These are phyloP conservation scores for Onychorhynchus coronatus DNA, from an alignment of 2,113 vertebrate genomes.

Conservation along the genomic window DNA sequence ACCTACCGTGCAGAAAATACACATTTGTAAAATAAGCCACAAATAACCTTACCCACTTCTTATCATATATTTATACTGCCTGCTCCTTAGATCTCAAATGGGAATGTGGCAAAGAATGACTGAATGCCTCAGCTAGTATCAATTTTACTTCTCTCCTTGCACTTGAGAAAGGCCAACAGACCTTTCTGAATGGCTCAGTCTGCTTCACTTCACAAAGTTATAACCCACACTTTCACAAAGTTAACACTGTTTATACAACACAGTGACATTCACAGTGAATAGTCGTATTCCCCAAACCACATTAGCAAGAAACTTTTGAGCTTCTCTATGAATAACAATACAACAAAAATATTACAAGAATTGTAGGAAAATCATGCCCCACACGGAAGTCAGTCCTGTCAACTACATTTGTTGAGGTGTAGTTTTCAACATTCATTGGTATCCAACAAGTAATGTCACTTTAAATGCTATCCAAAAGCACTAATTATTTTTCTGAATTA, in stretches of 20 bases:
- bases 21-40: neutral
- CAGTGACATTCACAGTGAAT: neutral
- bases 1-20: accelerated
- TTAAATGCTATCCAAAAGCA: neutral
- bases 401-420: neutral
- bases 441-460: neutral
- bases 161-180: neutral
- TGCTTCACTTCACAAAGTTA: neutral
- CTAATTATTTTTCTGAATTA: neutral
- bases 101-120: neutral
- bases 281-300: neutral
- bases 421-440: neutral
- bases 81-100: neutral
- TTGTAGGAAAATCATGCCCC: neutral
- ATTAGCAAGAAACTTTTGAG: neutral
- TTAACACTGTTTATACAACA: neutral
- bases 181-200: neutral
- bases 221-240: neutral
- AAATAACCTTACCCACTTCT: neutral
- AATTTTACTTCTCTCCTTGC: neutral
- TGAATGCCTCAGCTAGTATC: neutral
- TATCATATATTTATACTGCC: neutral
- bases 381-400: neutral
- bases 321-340: neutral
- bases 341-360: neutral